phyloP scores from a whole-genome alignment of 2,113 vertebrate genomes.

The Ictidomys tridecemlineatus region DNA sequence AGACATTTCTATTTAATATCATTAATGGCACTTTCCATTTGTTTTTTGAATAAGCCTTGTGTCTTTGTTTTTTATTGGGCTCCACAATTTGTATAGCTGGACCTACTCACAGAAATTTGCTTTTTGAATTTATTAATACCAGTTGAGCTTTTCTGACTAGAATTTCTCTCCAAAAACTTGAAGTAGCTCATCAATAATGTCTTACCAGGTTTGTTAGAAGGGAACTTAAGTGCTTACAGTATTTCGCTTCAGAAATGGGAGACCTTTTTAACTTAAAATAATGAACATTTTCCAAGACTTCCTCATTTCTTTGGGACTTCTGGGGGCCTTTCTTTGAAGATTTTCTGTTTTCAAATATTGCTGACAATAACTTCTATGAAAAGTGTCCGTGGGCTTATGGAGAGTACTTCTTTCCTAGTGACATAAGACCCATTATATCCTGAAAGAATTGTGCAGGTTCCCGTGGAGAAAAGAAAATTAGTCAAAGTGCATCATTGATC shows the following conservation, averaged over 20 bases:
- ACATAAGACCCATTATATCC: not conserved
- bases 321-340: not conserved
- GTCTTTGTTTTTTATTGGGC: not conserved
- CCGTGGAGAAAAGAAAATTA: slow-evolving; percentile 38
- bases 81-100: not conserved
- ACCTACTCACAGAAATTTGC: not conserved
- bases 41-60: not conserved
- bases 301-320: not conserved
- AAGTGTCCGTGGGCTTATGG: rapidly evolving
- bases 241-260: rapidly evolving
- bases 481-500: not conserved
- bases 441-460: slow-evolving; percentile 65
- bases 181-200: not conserved
- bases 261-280: not conserved
- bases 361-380: not conserved
- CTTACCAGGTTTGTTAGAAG: not conserved
- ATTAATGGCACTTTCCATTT: not conserved
- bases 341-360: rapidly evolving
- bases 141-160: not conserved
- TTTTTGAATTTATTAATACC: not conserved
- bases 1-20: not conserved
- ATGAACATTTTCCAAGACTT: not conserved
- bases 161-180: not conserved
- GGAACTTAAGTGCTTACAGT: not conserved
- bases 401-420: not conserved